phyloP scores from a whole-genome alignment of 1,140 invertebrate species.

The Drosophila eugracilis region DNA sequence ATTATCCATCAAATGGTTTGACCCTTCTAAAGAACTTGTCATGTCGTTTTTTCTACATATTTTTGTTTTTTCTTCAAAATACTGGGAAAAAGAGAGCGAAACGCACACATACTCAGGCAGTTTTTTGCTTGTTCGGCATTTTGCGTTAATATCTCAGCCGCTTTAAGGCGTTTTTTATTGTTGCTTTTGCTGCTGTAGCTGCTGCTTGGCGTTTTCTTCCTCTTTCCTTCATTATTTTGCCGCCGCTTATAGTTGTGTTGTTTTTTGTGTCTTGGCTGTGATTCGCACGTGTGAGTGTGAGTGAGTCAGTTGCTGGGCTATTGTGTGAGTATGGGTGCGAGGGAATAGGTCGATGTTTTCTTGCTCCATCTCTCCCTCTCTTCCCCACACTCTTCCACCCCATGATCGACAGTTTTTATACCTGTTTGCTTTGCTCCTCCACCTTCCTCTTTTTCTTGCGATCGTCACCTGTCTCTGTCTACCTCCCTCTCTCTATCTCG shows the following conservation, averaged over 20 bases:
- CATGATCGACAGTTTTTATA: constrained; percentile 74
- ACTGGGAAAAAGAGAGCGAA: constrained; percentile 18
- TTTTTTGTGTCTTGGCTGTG: constrained; percentile 44
- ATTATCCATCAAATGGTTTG: constrained; percentile 9
- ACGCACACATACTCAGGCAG: constrained; percentile 10
- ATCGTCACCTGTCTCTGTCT: constrained; percentile 32
- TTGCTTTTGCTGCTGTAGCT: constrained; percentile 40
- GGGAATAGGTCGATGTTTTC: constrained; percentile 47
- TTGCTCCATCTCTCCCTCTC: constrained; percentile 18
- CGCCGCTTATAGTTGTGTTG: constrained; percentile 37
- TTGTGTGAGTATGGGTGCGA: constrained; percentile 10
- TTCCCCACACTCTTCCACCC: constrained; percentile 1
- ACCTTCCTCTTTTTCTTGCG: constrained; percentile 22
- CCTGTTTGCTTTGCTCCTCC: constrained; percentile 60
- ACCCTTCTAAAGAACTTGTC: constrained; percentile 12
- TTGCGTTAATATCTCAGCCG: constrained; percentile 35
- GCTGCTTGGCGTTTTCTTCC: constrained; percentile 62
- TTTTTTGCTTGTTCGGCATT: constrained; percentile 45
- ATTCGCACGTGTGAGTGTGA: constrained; percentile 58
- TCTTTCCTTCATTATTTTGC: constrained; percentile 59
- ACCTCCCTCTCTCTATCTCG: constrained; percentile 7
- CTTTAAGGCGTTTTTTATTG: constrained; percentile 35
- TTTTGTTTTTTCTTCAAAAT: constrained; percentile 8
- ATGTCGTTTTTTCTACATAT: constrained; percentile 3
- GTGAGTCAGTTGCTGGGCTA: constrained; percentile 43